Percentiles rank a stretch among this genome's conserved stretches.
These are phyloP conservation scores for Poecilia wingei DNA, from an alignment of 2,797 vertebrate species.

Conservation along the genomic window DNA sequence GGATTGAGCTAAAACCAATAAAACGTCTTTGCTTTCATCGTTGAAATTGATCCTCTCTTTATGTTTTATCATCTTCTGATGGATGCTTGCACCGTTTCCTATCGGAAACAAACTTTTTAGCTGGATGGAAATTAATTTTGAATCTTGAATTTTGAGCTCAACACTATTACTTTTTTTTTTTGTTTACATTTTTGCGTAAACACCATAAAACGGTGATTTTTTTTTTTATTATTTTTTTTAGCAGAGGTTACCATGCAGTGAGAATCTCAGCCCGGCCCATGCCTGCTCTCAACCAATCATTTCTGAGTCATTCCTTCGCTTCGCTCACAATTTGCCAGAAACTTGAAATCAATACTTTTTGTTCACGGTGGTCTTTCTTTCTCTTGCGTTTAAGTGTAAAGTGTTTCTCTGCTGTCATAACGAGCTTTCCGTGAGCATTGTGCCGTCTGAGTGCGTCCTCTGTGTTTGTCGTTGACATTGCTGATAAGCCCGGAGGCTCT, in stretches of 20 bases:
- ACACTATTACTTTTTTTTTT: neutral
- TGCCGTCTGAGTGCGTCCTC: conserved; percentile 33
- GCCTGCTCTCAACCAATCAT: conserved; percentile 15
- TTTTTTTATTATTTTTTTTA: neutral
- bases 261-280: neutral
- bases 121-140: neutral
- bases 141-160: neutral
- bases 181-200: neutral
- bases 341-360: conserved; percentile 13
- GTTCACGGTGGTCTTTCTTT: conserved; percentile 9
- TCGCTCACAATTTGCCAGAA: conserved; percentile 24
- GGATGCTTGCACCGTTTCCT: neutral
- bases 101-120: neutral
- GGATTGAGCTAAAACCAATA: neutral
- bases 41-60: neutral
- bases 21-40: neutral
- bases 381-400: neutral
- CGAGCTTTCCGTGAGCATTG: conserved; percentile 34
- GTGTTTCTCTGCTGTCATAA: conserved; percentile 30
- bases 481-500: conserved; percentile 59
- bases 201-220: neutral
- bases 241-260: neutral
- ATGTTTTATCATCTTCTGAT: neutral
- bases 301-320: conserved; percentile 24
- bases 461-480: conserved; percentile 65